Percentiles rank a stretch among this genome's conserved stretches.
Conservation (phyloP, 2,888 invertebrate species). For the Sicus ferrugineus region DNA sequence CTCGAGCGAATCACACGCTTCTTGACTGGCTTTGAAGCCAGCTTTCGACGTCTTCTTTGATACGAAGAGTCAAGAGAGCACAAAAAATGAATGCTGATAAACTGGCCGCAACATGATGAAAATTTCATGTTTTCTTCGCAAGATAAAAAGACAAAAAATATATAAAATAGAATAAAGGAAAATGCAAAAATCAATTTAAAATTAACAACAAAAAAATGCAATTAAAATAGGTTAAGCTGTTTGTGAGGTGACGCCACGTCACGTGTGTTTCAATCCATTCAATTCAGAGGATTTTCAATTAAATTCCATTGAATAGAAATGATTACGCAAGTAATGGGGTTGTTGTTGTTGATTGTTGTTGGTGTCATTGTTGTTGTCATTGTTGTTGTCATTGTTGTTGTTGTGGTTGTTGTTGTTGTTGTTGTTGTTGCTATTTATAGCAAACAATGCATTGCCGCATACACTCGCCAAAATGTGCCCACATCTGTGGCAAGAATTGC, state of each 20-base stretch:
- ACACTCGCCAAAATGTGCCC: not conserved
- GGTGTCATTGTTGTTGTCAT: not conserved
- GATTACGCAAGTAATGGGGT: too few species aligned
- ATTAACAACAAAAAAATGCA: not conserved
- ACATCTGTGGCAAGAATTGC: too few species aligned
- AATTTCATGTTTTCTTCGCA: not conserved
- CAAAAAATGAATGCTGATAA: conserved; percentile 9
- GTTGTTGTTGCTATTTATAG: conserved; percentile 18
- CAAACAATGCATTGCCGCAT: not conserved
- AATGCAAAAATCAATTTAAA: not conserved
- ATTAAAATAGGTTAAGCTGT: too few species aligned
- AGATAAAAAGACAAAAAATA: not conserved
- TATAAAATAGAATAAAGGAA: not conserved
- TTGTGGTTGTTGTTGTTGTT: conserved; percentile 1
- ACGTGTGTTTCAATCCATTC: too few species aligned
- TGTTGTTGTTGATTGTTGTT: too few species aligned
- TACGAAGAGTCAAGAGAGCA: not conserved
- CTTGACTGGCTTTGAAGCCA: conserved; percentile 14
- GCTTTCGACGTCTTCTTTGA: not conserved
- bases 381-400: not conserved
- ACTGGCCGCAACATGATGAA: not conserved
- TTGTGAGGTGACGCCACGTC: too few species aligned
- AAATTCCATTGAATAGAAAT: too few species aligned
- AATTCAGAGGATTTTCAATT: too few species aligned
- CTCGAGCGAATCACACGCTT: conserved; percentile 25